Base-by-base conservation (phyloP, 2,888 invertebrate genomes). In the Pandemis cinnamomeana region DNA sequence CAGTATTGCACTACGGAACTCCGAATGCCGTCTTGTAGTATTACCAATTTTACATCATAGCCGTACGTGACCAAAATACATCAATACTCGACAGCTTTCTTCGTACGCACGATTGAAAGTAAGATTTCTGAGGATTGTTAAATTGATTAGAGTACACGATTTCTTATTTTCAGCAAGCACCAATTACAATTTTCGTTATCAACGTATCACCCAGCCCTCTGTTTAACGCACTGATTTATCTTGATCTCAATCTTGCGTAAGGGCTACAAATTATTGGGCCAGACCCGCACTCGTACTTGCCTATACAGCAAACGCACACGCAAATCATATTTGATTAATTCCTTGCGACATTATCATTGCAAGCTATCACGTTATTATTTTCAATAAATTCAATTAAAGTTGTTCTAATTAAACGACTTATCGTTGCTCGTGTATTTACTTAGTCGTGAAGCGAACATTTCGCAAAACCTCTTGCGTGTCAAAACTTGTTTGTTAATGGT, bases 391-490 rank as follows among this genome's bases (percentile, higher is more conserved):
- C 88, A 89, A 90, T 89, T 88, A 89, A 88, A 84, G 81, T 81
- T 78, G 87, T 86, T 89, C 86, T 89, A 89, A 92, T 91, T 91
- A 88, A 91, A 91, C 91, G 87, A 91, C 86, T 89, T 90, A 89
- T 90, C 89, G 84, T 80, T 78, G 80, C 86, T 88, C 84, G 87
- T 86, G 88, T 91, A 89, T 91, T 90, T 90, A 89, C 90, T 89
- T 88, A 88, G 88, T 90, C 89, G 90, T 90, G 90, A 88, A 86
- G 80, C 80, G 81, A 83, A 84, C 83, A 83, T 92, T 92, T 91
- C 89, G 90, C 87, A 92, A 92, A 92, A 85, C 80, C 83, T 83
- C 85, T 90, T 89, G 91, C 92, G 90, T 92, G 92, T 89, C 91
- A 89, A 89, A 90, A 92, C 92, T 86, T 86, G 90, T 91, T 91